These are phyloP conservation scores for Suncus etruscus DNA, from an alignment of 2,113 vertebrate species.

Conservation along the genomic window DNA sequence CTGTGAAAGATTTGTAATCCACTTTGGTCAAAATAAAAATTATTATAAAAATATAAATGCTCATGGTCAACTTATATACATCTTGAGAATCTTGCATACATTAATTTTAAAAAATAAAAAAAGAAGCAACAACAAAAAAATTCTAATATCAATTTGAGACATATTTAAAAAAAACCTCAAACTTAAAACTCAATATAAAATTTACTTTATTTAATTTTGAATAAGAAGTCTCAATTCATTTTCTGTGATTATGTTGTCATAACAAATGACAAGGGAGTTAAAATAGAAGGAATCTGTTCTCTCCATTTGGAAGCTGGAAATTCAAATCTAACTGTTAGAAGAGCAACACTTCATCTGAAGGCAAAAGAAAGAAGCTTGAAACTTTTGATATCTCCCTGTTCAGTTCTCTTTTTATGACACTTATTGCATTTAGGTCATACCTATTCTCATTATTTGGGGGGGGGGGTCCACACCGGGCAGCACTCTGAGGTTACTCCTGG, in stretches of 20 bases:
- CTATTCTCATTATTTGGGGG: neutral
- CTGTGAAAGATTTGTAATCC: no score
- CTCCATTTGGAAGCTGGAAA: neutral
- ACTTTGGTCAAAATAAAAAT: no score
- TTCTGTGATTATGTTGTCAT: neutral
- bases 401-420: neutral
- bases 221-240: neutral
- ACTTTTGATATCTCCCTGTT: no score
- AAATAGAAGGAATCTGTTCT: neutral
- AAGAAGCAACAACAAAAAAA: neutral
- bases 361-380: neutral
- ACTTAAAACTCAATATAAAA: slow-evolving; percentile 11
- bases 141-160: neutral
- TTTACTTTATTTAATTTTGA: neutral
- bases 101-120: no score
- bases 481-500: no score
- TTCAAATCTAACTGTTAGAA: neutral
- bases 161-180: neutral
- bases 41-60: no score
- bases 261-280: neutral
- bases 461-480: no score
- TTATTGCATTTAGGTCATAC: neutral
- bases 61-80: no score
- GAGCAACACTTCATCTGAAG: neutral
- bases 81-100: no score